phyloP scores from a whole-genome alignment of 1,140 invertebrate species.

The Drosophila albomicans region DNA sequence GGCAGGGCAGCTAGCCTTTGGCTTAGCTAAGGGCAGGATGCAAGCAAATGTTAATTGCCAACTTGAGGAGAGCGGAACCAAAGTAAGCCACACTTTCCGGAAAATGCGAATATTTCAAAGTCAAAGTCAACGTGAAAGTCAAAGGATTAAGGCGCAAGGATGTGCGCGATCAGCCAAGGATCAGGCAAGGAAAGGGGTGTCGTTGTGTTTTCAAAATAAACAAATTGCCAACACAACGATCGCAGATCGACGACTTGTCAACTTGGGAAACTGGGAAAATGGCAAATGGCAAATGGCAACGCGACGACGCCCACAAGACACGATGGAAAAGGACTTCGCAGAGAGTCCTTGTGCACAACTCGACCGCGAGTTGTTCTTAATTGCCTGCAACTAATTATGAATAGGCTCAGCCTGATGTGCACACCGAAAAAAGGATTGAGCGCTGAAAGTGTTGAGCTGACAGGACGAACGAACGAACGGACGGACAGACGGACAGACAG shows the following conservation, averaged over 20 bases:
- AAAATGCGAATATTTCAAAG: constrained; percentile 43
- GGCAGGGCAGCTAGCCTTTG: constrained; percentile 28
- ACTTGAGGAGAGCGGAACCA: constrained; percentile 73
- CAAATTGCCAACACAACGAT: constrained; percentile 65
- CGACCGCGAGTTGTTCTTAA: constrained; percentile 72
- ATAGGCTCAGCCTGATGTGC: constrained; percentile 49
- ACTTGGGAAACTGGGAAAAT: neutral
- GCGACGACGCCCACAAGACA: constrained; percentile 36
- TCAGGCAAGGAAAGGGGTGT: constrained; percentile 67
- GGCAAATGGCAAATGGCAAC: neutral
- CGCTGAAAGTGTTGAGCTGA: neutral
- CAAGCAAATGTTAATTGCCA: constrained; percentile 73
- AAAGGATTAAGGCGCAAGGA: constrained; percentile 63
- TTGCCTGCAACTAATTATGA: constrained; percentile 83
- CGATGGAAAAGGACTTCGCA: neutral
- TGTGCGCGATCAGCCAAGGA: constrained; percentile 45
- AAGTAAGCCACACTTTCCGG: constrained; percentile 82
- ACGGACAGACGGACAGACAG: neutral
- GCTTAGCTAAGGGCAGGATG: constrained; percentile 26
- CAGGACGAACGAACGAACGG: constrained; percentile 2
- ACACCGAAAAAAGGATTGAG: constrained; percentile 62
- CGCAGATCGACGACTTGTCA: constrained; percentile 1
- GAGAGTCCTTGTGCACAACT: constrained; percentile 52
- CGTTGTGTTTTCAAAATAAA: constrained; percentile 81
- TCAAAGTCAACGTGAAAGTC: constrained; percentile 61